Conservation (phyloP, 2,797 vertebrate species). For the Mastacembelus armatus region DNA sequence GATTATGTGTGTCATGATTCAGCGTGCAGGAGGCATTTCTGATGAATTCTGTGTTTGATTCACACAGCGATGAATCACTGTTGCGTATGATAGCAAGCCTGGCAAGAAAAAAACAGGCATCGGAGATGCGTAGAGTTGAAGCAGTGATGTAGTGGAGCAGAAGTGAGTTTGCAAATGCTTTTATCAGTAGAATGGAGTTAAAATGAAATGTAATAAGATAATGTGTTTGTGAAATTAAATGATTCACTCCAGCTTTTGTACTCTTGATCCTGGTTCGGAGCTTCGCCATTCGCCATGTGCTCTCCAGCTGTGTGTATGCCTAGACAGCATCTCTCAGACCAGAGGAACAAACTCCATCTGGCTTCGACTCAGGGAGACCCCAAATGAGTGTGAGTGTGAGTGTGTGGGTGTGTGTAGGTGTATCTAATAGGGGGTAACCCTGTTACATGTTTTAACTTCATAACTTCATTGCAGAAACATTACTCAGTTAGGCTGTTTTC, state of each 20-base stretch:
- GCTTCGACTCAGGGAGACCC: slow-evolving; percentile 64
- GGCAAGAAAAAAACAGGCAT: background rate
- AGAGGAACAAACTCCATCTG: slow-evolving; percentile 29
- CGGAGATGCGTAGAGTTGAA: background rate
- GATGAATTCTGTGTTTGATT: slow-evolving; percentile 22
- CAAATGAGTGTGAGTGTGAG: slow-evolving; percentile 7
- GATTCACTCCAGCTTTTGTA: slow-evolving; percentile 8
- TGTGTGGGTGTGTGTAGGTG: slow-evolving; percentile 36
- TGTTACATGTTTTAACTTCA: slow-evolving; percentile 48
- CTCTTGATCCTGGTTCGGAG: slow-evolving; percentile 45
- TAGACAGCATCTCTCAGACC: slow-evolving; percentile 38
- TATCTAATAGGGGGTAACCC: slow-evolving; percentile 59
- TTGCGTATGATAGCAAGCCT: slow-evolving; percentile 12
- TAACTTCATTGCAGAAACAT: slow-evolving; percentile 30
- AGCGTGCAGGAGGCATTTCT: slow-evolving; percentile 16
- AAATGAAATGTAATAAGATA: slow-evolving; percentile 4
- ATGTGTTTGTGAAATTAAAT: slow-evolving; percentile 12
- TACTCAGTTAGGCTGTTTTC: background rate
- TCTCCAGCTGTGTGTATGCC: slow-evolving; percentile 70
- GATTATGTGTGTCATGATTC: slow-evolving; percentile 23
- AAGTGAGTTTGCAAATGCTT: slow-evolving; percentile 12
- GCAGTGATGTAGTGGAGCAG: background rate
- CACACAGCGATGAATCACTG: slow-evolving; percentile 29
- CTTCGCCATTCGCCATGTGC: slow-evolving; percentile 63
- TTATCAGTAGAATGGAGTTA: background rate